phyloP scores from a whole-genome alignment of 2,797 vertebrate species.

The Pachyuromys duprasi region DNA sequence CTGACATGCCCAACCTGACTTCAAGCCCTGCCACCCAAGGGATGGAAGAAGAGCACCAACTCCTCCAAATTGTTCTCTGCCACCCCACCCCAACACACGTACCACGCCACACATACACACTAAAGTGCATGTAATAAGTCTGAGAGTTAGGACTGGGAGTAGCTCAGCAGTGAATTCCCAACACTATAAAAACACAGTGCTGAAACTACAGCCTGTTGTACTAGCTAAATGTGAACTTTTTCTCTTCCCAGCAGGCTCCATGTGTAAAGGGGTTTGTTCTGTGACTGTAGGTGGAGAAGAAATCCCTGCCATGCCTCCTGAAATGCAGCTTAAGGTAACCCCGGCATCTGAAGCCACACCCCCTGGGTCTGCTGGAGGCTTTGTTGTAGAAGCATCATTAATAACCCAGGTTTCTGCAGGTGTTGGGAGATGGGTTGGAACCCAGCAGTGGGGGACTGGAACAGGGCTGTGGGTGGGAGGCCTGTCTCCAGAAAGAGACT shows the following conservation, averaged over 20 bases:
- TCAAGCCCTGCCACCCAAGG: not conserved
- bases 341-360: constrained; percentile 13
- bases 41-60: not conserved
- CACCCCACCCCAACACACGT: no score
- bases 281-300: constrained; percentile 91
- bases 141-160: not conserved
- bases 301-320: constrained; percentile 92
- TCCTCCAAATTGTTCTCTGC: not conserved
- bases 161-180: not conserved
- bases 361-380: constrained; percentile 6
- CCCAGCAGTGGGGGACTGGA: not conserved
- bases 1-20: not conserved
- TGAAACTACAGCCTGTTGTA: not conserved
- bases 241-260: constrained; percentile 82
- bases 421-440: not conserved
- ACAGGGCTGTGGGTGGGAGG: no score
- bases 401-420: constrained; percentile 55
- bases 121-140: not conserved
- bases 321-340: constrained; percentile 95
- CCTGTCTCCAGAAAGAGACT: no score
- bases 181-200: not conserved
- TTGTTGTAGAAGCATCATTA: constrained; percentile 63
- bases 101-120: not conserved
- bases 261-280: constrained; percentile 86
- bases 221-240: constrained; percentile 18